These are phyloP conservation scores for Drosophila persimilis DNA, from an alignment of 1,140 invertebrate species.

Conservation along the genomic window DNA sequence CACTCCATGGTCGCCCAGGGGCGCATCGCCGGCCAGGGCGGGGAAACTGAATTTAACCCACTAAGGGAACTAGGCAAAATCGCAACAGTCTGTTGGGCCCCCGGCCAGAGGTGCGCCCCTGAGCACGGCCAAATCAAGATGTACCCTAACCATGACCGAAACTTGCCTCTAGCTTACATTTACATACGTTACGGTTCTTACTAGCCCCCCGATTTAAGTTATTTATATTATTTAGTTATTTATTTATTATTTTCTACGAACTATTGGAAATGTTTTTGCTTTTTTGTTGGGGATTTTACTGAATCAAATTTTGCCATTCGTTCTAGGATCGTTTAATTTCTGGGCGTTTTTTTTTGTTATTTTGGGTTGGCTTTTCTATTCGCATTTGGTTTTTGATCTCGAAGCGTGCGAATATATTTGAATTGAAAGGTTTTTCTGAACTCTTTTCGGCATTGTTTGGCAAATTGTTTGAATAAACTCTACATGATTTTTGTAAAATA, in stretches of 20 bases:
- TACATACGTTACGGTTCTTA: constrained; percentile 38
- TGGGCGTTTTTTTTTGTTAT: neutral
- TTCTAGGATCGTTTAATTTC: constrained; percentile 17
- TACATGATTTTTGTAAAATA: constrained; percentile 62
- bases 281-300: constrained; percentile 23
- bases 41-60: constrained; percentile 75
- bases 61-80: constrained; percentile 79
- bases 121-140: neutral
- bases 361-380: neutral
- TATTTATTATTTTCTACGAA: constrained; percentile 46
- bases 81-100: constrained; percentile 59
- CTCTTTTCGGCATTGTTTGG: constrained; percentile 49
- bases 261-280: constrained; percentile 71
- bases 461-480: constrained; percentile 68
- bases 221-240: constrained; percentile 24
- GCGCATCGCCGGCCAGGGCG: constrained; percentile 37
- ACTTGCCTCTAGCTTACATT: constrained; percentile 40
- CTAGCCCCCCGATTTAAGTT: constrained; percentile 9
- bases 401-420: constrained; percentile 53
- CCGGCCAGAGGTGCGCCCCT: constrained; percentile 45
- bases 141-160: constrained; percentile 41
- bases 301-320: constrained; percentile 14
- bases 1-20: constrained; percentile 28
- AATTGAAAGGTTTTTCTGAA: constrained; percentile 18
- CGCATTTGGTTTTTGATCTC: neutral